Percentiles rank a stretch among this genome's conserved stretches.
Evolutionary conservation across 2,113 vertebrate species (phyloP).

Genomic region (human): DNA sequence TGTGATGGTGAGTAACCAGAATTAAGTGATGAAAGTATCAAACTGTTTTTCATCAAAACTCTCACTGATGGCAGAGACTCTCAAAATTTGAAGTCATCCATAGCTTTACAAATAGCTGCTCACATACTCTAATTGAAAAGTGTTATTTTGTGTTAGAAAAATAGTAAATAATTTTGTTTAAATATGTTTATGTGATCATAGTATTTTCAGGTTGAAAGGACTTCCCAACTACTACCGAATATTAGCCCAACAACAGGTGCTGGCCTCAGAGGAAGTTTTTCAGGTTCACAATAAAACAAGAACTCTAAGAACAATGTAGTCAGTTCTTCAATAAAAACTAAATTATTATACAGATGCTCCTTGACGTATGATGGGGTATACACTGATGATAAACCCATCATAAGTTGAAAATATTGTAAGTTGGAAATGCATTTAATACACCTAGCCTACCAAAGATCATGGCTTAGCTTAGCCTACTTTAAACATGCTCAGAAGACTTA

Average conservation of each 20-base stretch:
- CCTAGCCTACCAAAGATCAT: background rate
- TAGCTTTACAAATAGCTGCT: background rate
- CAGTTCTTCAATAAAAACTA: background rate
- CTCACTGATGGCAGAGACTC: background rate
- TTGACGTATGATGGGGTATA: background rate
- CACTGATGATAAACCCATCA: background rate
- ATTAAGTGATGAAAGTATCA: background rate
- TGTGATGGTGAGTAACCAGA: background rate
- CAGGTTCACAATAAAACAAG: background rate
- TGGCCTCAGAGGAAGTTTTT: background rate
- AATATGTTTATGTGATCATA: background rate
- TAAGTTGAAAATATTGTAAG: background rate
- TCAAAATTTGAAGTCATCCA: background rate
- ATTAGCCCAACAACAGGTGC: background rate
- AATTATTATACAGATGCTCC: background rate
- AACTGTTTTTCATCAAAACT: background rate
- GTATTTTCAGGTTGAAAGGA: background rate
- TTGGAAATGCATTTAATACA: background rate
- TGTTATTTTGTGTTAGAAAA: background rate
- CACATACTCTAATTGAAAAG: background rate
- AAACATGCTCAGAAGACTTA: background rate
- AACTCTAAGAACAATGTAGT: background rate
- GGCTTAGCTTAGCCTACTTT: background rate
- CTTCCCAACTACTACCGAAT: background rate
- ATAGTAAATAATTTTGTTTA: background rate